Conservation (phyloP, 2,797 vertebrate species). For the Hemibagrus guttatus region DNA sequence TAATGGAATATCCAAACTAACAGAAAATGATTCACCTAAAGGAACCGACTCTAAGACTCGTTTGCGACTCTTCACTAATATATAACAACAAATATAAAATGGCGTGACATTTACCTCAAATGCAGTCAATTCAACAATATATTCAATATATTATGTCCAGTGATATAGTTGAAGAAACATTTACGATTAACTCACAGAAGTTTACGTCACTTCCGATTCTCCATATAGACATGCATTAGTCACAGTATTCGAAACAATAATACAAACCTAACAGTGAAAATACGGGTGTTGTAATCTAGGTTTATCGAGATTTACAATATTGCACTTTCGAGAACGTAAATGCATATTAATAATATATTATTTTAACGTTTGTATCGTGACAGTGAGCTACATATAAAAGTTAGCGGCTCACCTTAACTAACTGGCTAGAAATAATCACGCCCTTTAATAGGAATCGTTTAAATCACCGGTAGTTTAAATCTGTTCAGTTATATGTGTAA, state of each 20-base stretch:
- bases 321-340: neutral
- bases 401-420: neutral
- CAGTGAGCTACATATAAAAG: neutral
- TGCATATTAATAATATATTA: neutral
- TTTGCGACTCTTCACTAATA: neutral
- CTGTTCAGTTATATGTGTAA: neutral
- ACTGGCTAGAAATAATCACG: neutral
- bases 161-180: neutral
- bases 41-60: neutral
- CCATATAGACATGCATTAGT: neutral
- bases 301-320: neutral
- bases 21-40: neutral
- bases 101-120: neutral
- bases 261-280: neutral
- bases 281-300: neutral
- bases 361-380: neutral
- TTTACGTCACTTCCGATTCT: neutral
- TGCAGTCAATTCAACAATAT: neutral
- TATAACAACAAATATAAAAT: neutral
- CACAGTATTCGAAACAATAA: neutral
- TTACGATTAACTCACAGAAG: neutral
- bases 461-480: too few relatives aligned
- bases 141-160: neutral
- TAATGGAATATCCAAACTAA: neutral
- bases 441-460: neutral